Evolutionary conservation across 2,888 invertebrate genomes (phyloP).

Genomic region (Dryococelus australis): DNA sequence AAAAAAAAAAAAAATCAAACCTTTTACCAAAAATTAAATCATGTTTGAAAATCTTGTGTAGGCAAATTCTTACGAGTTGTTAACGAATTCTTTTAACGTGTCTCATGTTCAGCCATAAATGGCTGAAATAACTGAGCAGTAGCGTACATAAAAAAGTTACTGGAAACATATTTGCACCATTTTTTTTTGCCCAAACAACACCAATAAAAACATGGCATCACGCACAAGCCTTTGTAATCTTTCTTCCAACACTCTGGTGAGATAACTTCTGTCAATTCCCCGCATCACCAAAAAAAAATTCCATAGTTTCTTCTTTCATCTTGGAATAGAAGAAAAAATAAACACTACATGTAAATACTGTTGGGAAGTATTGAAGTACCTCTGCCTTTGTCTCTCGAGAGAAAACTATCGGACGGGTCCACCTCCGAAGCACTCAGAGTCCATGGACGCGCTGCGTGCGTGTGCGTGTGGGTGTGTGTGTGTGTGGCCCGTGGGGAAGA

Average conservation of each 20-base stretch:
- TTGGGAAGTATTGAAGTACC: constrained; percentile 12
- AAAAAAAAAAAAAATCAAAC: not conserved
- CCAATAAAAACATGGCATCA: not conserved
- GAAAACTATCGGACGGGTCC: not conserved
- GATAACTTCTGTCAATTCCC: not conserved
- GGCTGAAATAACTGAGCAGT: not conserved
- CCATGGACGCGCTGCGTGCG: not conserved
- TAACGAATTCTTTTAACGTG: not conserved
- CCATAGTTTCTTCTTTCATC: not conserved
- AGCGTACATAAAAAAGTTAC: not conserved
- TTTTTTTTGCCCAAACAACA: not conserved
- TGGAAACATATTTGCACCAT: not conserved
- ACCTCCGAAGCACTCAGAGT: not conserved
- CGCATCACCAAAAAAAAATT: not conserved
- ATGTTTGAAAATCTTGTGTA: not conserved
- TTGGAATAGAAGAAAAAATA: not conserved
- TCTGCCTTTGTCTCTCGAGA: not conserved
- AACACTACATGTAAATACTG: constrained; percentile 7
- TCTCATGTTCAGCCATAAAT: not conserved
- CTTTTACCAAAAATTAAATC: not conserved
- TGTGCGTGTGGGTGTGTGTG: not conserved
- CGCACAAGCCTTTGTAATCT: not conserved
- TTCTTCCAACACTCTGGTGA: not conserved
- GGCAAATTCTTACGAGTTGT: not conserved
- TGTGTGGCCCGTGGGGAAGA: not conserved